Base-by-base conservation (phyloP, 2,888 invertebrate species). In the Cremastobaeus sp. region DNA sequence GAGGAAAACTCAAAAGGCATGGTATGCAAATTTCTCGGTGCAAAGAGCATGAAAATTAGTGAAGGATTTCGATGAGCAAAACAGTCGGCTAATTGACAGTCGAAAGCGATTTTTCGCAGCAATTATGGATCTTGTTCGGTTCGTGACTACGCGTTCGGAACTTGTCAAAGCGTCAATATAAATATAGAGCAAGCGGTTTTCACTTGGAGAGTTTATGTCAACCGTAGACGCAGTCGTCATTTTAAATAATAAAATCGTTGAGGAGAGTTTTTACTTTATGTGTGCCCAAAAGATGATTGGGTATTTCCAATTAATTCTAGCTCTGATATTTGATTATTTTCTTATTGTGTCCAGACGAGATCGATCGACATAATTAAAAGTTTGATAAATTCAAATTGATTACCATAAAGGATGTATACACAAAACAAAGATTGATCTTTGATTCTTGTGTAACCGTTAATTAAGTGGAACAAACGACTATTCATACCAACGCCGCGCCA, bases 391-490 rank as follows among this genome's bases (percentile, higher is more conserved):
- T n/a, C n/a, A n/a, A n/a, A n/a, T n/a, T n/a, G n/a, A n/a, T n/a
- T n/a, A n/a, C n/a, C n/a, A n/a, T n/a, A n/a, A n/a, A n/a, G n/a
- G n/a, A n/a, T n/a, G n/a, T n/a, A n/a, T n/a, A n/a, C n/a, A n/a
- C n/a, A n/a, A n/a, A n/a, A n/a, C n/a, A n/a, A n/a, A n/a, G n/a
- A n/a, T n/a, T n/a, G n/a, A 64, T 52, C 43, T 34, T 54, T 15
- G 54, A 20, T 41, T 21, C 47, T 55, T 65, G 39, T 12, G 55
- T 28, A 65, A 65, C 35, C 55, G 15, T 48, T 55, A 65, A 65
- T 65, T 66, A 66, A 66, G 57, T 55, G 57, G 66, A 57, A 66
- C 66, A 66, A 57, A 66, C 18, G 48, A 34, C 48, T 34, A 34
- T 66, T 66, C 55, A 48, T 66, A 34, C 48, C 15, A 34, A 21